A percentile compares a stretch with the other conserved stretches of the same genome.
These are phyloP conservation scores for Melanophora roralis DNA, from an alignment of 2,888 invertebrate species.

Conservation along the genomic window DNA sequence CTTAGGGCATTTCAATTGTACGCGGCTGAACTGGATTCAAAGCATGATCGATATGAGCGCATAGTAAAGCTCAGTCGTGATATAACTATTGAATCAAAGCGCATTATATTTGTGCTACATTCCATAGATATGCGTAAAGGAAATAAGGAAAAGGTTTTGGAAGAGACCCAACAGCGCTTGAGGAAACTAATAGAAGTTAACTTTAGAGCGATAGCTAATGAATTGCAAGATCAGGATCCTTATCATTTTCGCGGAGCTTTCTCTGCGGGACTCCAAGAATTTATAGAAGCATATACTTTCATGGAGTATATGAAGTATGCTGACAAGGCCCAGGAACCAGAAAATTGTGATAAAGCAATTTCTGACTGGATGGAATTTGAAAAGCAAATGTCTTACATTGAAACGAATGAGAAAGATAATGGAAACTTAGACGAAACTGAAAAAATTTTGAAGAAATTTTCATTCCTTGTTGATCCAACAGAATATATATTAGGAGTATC, in stretches of 20 bases:
- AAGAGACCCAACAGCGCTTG: conserved; percentile 83
- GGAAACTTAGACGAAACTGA: conserved; percentile 33
- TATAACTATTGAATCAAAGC: conserved; percentile 92
- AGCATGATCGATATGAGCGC: conserved; percentile 90
- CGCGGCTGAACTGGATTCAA: conserved; percentile 83
- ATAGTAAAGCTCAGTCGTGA: conserved; percentile 89
- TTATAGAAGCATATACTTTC: conserved; percentile 89
- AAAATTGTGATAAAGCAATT: conserved; percentile 77
- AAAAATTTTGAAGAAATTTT: conserved; percentile 45
- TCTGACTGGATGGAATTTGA: conserved; percentile 81
- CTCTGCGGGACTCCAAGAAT: conserved; percentile 85
- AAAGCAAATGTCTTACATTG: conserved; percentile 78
- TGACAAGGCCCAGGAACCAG: conserved; percentile 71
- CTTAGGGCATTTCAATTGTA: conserved; percentile 80
- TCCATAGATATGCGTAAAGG: conserved; percentile 81
- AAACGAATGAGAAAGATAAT: conserved; percentile 10
- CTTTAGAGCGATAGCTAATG: conserved; percentile 84
- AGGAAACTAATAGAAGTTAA: conserved; percentile 79
- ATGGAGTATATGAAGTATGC: conserved; percentile 80
- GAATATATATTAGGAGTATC: conserved; percentile 87
- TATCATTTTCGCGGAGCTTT: conserved; percentile 84
- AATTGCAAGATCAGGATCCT: conserved; percentile 84
- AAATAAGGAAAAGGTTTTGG: conserved; percentile 79
- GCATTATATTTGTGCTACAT: conserved; percentile 91
- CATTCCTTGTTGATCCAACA: conserved; percentile 76